Evolutionary conservation across 1,140 invertebrate species (phyloP), one percentile per base, ranked within the genome.

Genomic region (Protaetia brevitarsis): DNA sequence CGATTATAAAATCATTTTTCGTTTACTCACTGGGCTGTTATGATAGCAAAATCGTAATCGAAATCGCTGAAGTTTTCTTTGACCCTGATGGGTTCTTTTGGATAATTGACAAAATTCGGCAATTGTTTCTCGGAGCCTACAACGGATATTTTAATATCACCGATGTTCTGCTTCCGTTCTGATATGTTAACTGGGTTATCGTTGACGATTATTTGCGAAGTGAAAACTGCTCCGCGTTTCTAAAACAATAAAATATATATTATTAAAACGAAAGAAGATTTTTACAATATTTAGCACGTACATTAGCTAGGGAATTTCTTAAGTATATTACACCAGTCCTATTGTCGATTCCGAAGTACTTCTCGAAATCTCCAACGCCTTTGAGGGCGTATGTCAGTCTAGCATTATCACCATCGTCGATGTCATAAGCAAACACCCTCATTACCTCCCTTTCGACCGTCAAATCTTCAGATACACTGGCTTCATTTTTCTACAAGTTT

Each of bases 121-220:
- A 92, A 88, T 78, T 94, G 93, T 78, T 93, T 94, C 74, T 92
- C 88, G 1, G 92, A 92, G 73, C 93, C 91, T 0, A 95, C 91
- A 16, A 96, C 91, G 66, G 86, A 84, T 68, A 96, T 92, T 67
- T 89, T 85, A 66, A 96, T 83, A 74, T 89, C 86, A 62, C 91
- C 92, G 41, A 82, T 16, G 82, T 68, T 85, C 85, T 66, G 82
- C 80, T 73, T 86, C 82, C 2, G 84, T 83, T 36, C 79, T 80
- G 68, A 82, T 79, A 5, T 92, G 23, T 61, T 36, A 5, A 34
- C 11, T n/a, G 59, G 92, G 71, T 86, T 84, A 79, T 96, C 94
- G 28, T 83, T 84, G 1, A 93, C 94, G 36, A 85, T 84, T 0
- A 91, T 92, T 67, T 81, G 85, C 72, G 95, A 82, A 57, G 84